Evolutionary conservation across 2,888 invertebrate genomes (phyloP), one percentile per base, ranked within the genome.

Genomic region (Drosophila neutralis): DNA sequence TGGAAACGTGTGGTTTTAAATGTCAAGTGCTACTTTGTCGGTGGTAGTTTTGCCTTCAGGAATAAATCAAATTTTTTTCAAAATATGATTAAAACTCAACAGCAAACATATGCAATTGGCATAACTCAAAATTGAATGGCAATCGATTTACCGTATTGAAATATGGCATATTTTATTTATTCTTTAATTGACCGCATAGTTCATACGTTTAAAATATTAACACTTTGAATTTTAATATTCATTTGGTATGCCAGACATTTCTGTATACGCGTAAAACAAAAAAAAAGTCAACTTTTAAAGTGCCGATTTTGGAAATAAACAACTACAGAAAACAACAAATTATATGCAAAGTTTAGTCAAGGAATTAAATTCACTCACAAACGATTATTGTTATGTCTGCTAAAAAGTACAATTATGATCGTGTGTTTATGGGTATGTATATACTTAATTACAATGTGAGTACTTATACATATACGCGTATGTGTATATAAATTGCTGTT

Each of bases 21-120:
- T 80, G 73, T 83, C 82, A 73, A 75, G 73, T 82, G 87, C 64
- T 78, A 62, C 71, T 80, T 79, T 72, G 71, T 89, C 85, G 85
- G 85, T 85, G 89, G 85, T 89, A 65, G 85, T 52, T 73, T 71
- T 86, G 86, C 80, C 31, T 62, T 62, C 11, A 49, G 18, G 21
- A 64, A 45, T 58, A 35, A 38, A 52, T 11, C 0, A 11, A 4
- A 2, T 15, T 2, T 11, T 31, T 48, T 21, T 18, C 11, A 54
- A 54, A 42, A 10, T 21, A 35, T 45, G 27, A 38, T 62, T 59
- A 40, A 49, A 64, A 29, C 38, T 27, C 1, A 54, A 54, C 8
- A 10, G 24, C 21, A 54, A 54, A 11, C 5, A 38, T 49, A 11
- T 49, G 60, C 35, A 61, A 42, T 61, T 45, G 66, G 48, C 42